Base-by-base conservation (phyloP, 2,797 vertebrate genomes). In the Ispidina picta region DNA sequence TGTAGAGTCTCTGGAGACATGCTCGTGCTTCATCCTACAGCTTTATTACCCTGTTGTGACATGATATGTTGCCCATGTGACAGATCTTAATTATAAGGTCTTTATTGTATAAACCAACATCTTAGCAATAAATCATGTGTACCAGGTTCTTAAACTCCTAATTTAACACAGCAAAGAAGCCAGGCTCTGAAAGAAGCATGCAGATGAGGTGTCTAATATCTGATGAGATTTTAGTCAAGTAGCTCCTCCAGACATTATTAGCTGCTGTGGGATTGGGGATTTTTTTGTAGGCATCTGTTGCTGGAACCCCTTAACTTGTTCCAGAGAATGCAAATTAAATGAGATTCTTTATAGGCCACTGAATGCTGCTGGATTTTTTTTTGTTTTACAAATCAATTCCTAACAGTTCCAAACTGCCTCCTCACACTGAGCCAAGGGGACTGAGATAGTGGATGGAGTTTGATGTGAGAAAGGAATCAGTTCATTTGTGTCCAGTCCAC, bases 311-410 rank as follows among this genome's bases (percentile, higher is more conserved):
- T 78, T 41, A 83, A 35, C 44, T 56, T 70, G 33, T 62, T 86
- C 60, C 76, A 76, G 46, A 81, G 71, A 82, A 93, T 51, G 71
- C 64, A 79, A 74, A 52, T 83, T 51, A 64, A 93, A 83, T 43
- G 2, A 33, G 52, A 29, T 73, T 94, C 62, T 64, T 84, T 71
- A 68, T 58, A 84, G 43, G 54, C 58, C 74, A n/a, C 33, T 63
- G 78, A 88, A 68, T 51, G 23, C 62, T 91, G 84, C 46, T 85
- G 75, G 65, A 43, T 39, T 37, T 71, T 85, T 78, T 88, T 82
- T 71, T 48, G 26, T 74, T 74, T 71, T 55, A n/a, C n/a, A 39
- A 8, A 68, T 70, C 9, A 70, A 56, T 72, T 81, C 59, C 51
- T 59, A 18, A 13, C 39, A 49, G 43, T 83, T 86, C 74, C 80